phyloP scores from a whole-genome alignment of 1,140 invertebrate genomes.

The Pinna nobilis region DNA sequence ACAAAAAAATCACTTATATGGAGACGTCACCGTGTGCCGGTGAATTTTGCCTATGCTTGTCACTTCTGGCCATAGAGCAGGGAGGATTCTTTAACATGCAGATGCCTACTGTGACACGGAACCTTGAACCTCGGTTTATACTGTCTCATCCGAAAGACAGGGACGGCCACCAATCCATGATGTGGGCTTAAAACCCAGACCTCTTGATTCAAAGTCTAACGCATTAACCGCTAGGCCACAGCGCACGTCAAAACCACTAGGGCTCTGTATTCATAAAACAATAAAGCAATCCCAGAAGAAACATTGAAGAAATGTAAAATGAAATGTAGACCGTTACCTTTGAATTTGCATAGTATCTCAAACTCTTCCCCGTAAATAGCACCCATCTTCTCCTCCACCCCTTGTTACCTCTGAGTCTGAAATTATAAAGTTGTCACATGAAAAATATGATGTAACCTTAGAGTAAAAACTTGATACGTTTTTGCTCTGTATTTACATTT shows the following conservation, averaged over 20 bases:
- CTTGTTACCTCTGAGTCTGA: constrained; percentile 64
- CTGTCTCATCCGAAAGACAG: too few relatives aligned
- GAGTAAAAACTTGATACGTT: background rate
- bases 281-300: background rate
- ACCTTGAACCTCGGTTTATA: too few relatives aligned
- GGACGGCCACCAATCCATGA: too few relatives aligned
- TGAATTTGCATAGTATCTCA: constrained; percentile 64
- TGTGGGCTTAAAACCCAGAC: too few relatives aligned
- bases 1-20: too few relatives aligned
- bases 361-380: constrained; percentile 62
- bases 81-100: too few relatives aligned
- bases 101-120: too few relatives aligned
- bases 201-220: too few relatives aligned
- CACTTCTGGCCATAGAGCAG: too few relatives aligned
- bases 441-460: background rate
- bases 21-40: too few relatives aligned
- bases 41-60: too few relatives aligned
- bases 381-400: constrained; percentile 70
- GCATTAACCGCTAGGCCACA: too few relatives aligned
- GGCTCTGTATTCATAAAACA: background rate
- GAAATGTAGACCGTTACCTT: constrained; percentile 53
- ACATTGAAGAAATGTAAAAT: background rate
- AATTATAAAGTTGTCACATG: constrained; percentile 9
- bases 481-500: background rate
- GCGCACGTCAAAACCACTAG: background rate